Evolutionary conservation across 2,888 invertebrate species (phyloP).

Genomic region (Melieria picta): DNA sequence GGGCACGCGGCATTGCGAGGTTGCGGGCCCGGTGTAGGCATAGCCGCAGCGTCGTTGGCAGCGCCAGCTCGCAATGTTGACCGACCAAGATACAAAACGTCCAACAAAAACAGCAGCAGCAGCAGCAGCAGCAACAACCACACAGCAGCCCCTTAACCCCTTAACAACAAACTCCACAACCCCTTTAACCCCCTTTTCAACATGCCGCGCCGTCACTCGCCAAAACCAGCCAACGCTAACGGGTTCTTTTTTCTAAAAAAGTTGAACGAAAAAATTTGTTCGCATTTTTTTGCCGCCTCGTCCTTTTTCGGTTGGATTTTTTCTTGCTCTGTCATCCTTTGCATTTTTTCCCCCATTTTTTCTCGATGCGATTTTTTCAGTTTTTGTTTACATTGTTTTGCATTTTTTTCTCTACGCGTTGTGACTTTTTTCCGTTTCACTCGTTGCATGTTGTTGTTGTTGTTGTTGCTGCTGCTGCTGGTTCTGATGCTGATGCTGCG

Average conservation of each 20-base stretch:
- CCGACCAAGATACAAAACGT: not conserved
- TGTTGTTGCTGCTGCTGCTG: constrained; percentile 33
- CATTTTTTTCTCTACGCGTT: not conserved
- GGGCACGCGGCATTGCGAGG: not conserved
- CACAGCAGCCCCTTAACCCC: constrained; percentile 32
- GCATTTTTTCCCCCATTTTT: not conserved
- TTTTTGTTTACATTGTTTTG: not conserved
- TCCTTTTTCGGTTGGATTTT: constrained; percentile 1
- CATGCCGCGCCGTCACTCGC: not conserved
- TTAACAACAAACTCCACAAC: constrained; percentile 12
- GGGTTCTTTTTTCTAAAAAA: constrained; percentile 24
- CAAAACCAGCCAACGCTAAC: not conserved
- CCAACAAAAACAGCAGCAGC: constrained; percentile 11
- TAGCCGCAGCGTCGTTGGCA: constrained; percentile 4
- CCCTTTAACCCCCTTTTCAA: not conserved
- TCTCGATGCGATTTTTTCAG: not conserved
- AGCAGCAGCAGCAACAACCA: constrained; percentile 17
- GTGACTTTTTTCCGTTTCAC: not conserved
- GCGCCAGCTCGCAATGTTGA: too few species aligned
- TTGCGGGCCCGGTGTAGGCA: constrained; percentile 1
- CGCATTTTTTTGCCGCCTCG: constrained; percentile 9
- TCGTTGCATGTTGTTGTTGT: not conserved
- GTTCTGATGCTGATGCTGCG: constrained; percentile 37
- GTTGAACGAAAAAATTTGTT: constrained; percentile 36
- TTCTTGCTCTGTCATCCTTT: not conserved